phyloP scores from a whole-genome alignment of 1,140 invertebrate species.

The Drosophila equinoxialis region DNA sequence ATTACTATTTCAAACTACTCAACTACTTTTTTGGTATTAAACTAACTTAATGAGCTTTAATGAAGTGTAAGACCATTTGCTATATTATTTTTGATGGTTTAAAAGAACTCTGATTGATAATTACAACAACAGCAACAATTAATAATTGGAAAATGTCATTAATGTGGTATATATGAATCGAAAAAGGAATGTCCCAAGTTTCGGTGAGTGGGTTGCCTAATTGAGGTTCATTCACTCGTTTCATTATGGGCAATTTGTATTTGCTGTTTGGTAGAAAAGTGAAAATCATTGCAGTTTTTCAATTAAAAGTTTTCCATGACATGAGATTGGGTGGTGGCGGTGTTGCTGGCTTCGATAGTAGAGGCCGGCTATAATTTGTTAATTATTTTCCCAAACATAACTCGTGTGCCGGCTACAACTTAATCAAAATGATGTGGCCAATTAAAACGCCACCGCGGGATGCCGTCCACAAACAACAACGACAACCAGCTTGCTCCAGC shows the following conservation, averaged over 20 bases:
- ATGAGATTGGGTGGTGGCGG: conserved; percentile 28
- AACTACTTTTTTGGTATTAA: no score
- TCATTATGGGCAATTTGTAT: conserved; percentile 44
- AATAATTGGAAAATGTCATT: no score
- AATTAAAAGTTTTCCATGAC: conserved; percentile 72
- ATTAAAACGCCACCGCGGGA: conserved; percentile 77
- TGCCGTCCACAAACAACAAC: background rate
- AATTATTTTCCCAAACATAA: conserved; percentile 72
- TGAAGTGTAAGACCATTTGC: no score
- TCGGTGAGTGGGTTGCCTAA: background rate
- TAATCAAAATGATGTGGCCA: conserved; percentile 80
- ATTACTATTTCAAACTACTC: no score
- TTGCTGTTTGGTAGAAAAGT: conserved; percentile 59
- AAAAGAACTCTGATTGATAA: no score
- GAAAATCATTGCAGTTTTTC: conserved; percentile 64
- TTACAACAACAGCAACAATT: no score
- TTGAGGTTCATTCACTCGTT: conserved; percentile 13
- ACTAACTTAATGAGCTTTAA: no score
- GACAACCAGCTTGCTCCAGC: conserved; percentile 22
- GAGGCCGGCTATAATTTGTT: conserved; percentile 70
- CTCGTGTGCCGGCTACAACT: conserved; percentile 68
- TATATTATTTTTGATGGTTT: no score
- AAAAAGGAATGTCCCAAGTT: no score
- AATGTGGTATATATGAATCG: no score
- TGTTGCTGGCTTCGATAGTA: no score